Base-by-base conservation (phyloP, 2,888 invertebrate species). In the Chymomyza procnemis region DNA sequence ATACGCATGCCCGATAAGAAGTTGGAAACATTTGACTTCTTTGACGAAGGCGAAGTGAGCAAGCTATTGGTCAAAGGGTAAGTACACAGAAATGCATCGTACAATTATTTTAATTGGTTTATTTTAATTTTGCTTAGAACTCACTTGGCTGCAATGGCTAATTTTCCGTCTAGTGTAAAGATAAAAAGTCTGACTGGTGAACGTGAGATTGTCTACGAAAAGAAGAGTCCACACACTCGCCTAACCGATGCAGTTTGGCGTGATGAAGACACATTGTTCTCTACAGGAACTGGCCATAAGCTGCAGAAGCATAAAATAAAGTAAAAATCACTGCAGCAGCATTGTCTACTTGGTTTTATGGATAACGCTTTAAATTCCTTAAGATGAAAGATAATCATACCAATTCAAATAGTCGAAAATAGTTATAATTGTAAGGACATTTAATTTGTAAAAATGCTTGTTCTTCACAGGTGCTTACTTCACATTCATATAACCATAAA, bases 251-350 rank as follows among this genome's bases (percentile, higher is more conserved):
- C 75, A 8, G 26, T 79, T 52, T 83, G 83, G 83, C 55, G 21
- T 0, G 74, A 80, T 56, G 69, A 69, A 0, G 52, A 18, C 1
- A 86, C 85, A 0, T 61, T 83, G 2, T 9, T 87, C 12, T 86
- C 87, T 9, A 72, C 78, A 46, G 83, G 83, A 47, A 69, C 86
- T 47, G 87, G 85, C 0, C 76, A 67, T 0, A 82, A 78, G 66
- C 58, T 80, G 61, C 69, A 69, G 2, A 68, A 52, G 4, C 83
- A 83, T 59, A 69, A 71, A 12, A 66, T 82, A 6, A 66, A 67
- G 14, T 22, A 26, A 16, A 56, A 67, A 66, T 58, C 4, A 12
- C 34, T 41, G 34, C 34, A 4, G 30, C 30, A 4, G 30, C 30
- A 3, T 12, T 12, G 9, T 41, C 34, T 9, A 5, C 34, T 41